Evolutionary conservation across 1,140 invertebrate species (phyloP), one percentile per base, ranked within the genome.

Genomic region (Lordiphosa clarofinis): DNA sequence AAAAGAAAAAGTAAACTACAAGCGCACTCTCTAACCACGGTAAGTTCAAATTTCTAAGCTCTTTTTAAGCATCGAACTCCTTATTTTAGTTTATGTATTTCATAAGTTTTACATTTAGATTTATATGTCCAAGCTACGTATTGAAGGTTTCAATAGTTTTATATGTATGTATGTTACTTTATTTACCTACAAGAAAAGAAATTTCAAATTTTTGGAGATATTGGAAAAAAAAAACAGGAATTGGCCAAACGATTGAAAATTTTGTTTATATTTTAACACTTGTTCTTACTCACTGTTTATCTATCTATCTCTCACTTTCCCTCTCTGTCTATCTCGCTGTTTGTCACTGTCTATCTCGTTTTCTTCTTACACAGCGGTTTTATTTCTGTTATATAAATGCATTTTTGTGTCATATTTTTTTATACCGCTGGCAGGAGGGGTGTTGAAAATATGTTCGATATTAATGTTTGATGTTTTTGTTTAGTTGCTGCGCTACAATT

Each of bases 241-340:
- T 87, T 87, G 84, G 84, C 84, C 84, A 79, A 79, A 73, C 54
- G 39, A 86, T 84, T 84, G 70, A 87, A 87, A 84, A 78, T 72
- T 75, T 61, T 40, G 35, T 47, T 38, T 42, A 52, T 56, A 50
- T 60, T 39, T 13, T 67, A 59, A 82, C 72, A 71, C 76, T 81
- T 73, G 48, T 60, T 73, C 57, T 63, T 38, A 59, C 63, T 72
- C 63, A 59, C 62, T 78, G 43, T 69, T 37, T 55, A 58, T 44
- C 37, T 66, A 36, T 56, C 39, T 56, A 12, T 67, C 47, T 35
- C 53, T 64, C 31, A 48, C 13, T 64, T 15, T 65, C 42, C 57
- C 52, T 49, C 52, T 66, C 53, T 67, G 11, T 65, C 50, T 74
- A 19, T 66, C 53, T 65, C 47, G 37, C 38, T 78, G 36, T 56